Conservation (phyloP, 2,797 vertebrate species). For the Mycteria americana region DNA sequence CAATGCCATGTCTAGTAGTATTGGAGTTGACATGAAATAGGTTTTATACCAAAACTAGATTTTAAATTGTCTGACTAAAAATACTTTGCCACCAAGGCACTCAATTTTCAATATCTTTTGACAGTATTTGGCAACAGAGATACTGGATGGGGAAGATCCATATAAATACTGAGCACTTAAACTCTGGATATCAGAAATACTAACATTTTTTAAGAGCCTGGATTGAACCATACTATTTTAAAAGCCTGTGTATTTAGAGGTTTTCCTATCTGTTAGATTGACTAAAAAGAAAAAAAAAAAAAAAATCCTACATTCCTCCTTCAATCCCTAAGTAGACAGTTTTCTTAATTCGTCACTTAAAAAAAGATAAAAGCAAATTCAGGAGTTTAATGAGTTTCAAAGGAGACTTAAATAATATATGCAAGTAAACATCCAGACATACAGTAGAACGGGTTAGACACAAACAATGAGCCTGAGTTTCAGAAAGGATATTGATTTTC, state of each 20-base stretch:
- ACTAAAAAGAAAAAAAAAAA: not conserved
- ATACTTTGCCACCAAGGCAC: not conserved
- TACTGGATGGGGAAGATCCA: not conserved
- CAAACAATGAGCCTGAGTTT: not conserved
- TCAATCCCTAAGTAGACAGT: not conserved
- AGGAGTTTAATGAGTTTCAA: not conserved
- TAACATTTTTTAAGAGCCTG: not conserved
- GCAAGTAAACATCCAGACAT: not conserved
- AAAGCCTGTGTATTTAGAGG: not conserved
- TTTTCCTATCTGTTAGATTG: not conserved
- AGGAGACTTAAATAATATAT: not conserved
- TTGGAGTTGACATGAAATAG: not conserved
- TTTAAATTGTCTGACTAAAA: not conserved
- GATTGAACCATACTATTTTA: not conserved
- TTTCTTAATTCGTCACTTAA: not conserved
- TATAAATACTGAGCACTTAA: not conserved
- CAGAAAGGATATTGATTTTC: not conserved
- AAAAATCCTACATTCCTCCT: not conserved
- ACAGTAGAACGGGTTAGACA: not conserved
- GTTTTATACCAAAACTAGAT: not conserved
- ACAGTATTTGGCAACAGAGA: not conserved
- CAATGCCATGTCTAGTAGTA: not conserved
- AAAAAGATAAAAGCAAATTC: not conserved
- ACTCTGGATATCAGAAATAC: not conserved
- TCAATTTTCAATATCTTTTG: not conserved